A percentile compares a stretch with the other conserved stretches of the same genome.
Conservation (phyloP, 1,140 invertebrate species). For the Lamellibrachia luymesi region DNA sequence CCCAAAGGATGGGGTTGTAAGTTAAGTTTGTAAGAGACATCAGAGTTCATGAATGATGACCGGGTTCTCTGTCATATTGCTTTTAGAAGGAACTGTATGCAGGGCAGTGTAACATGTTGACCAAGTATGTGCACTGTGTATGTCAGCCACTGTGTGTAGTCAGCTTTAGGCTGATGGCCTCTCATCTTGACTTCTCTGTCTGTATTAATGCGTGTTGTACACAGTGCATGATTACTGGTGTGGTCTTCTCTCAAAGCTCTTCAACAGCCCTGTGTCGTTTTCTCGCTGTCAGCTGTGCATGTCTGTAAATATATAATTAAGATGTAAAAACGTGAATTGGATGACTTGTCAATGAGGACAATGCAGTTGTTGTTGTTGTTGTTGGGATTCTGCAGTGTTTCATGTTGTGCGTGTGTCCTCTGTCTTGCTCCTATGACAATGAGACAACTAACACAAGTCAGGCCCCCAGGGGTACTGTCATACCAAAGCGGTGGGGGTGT, state of each 20-base stretch:
- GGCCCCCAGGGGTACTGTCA: too few species aligned
- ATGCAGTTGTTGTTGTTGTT: neutral
- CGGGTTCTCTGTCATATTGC: neutral
- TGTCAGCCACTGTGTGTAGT: neutral
- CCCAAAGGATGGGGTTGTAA: neutral
- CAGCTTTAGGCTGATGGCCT: neutral
- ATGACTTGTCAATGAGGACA: neutral
- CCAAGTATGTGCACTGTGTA: neutral
- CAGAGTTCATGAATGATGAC: neutral
- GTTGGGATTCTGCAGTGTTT: neutral
- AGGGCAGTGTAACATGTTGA: neutral
- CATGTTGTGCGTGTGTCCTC: neutral
- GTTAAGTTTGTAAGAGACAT: neutral
- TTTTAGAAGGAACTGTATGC: neutral
- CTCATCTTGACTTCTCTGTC: neutral
- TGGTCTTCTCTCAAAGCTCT: neutral
- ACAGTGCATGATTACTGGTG: neutral
- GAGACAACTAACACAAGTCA: neutral
- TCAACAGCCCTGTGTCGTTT: neutral
- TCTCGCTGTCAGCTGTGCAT: neutral
- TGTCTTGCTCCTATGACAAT: neutral
- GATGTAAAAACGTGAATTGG: neutral
- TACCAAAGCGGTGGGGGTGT: too few species aligned
- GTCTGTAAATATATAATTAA: neutral
- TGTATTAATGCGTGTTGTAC: neutral